Conservation (phyloP, 2,888 invertebrate genomes). For the Chironomus tentans region DNA sequence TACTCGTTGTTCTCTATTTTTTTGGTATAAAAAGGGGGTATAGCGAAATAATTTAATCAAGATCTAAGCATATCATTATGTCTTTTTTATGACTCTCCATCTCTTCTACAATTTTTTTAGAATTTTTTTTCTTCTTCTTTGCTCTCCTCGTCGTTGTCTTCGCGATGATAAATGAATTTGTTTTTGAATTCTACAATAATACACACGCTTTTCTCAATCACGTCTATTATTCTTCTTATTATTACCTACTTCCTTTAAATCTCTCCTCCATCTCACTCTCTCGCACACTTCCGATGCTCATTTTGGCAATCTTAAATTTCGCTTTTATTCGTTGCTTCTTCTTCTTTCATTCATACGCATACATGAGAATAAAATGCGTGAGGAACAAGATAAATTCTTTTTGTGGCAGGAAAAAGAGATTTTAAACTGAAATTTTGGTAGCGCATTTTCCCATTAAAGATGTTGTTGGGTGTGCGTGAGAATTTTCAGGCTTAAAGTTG, state of each 20-base stretch:
- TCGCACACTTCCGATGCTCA: no score
- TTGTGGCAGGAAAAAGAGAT: not conserved
- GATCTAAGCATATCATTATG: conserved; percentile 18
- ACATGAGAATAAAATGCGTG: not conserved
- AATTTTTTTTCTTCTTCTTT: no score
- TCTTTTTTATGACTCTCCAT: conserved; percentile 8
- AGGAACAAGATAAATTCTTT: not conserved
- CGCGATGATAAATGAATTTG: conserved; percentile 23
- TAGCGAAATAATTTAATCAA: conserved; percentile 9
- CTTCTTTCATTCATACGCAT: not conserved
- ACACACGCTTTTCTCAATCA: not conserved
- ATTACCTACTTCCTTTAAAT: not conserved
- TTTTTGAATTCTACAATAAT: not conserved
- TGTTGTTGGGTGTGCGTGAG: no score
- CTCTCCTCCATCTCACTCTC: not conserved
- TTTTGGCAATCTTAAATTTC: no score
- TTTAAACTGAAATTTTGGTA: no score
- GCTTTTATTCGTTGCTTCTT: no score
- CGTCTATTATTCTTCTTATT: conserved; percentile 1
- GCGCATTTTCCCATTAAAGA: no score
- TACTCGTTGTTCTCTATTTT: no score
- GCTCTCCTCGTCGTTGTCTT: not conserved
- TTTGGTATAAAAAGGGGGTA: not conserved
- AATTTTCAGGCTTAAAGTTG: no score
- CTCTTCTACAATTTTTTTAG: no score